Base-by-base conservation (phyloP, 2,797 vertebrate genomes). In the Xiphorhynchus erythropygius region DNA sequence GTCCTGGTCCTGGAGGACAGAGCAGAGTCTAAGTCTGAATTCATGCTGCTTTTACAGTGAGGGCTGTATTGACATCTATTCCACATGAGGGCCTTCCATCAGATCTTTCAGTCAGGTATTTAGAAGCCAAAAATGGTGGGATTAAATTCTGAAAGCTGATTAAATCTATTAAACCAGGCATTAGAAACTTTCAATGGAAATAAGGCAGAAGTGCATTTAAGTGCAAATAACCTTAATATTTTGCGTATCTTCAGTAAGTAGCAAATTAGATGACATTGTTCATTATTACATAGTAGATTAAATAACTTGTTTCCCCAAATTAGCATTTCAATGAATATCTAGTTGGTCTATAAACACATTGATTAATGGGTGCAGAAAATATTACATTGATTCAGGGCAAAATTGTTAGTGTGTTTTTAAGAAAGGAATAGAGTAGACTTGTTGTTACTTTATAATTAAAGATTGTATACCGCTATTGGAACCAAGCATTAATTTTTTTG, bases 291-390 rank as follows among this genome's bases (percentile, higher is more conserved):
- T 60, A 76, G 53, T 69, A 63, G 47, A 42, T 57, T 84, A 70
- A 95, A 68, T 83, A 65, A 93, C 70, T 93, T 90, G 57, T 94
- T 94, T 97, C 5, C 44, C 46, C 13, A 9, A 47, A 52, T 93
- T 93, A 92, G 71, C 87, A 85, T 93, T 90, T 76, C 87, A 87
- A 13, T 49, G 9, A 91, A 18, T 68, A 60, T 81, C 23, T 96
- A 85, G 76, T 93, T 92, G 67, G 52, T 94, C 74, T 87, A 21
- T 93, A 92, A 97, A 85, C 60, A 71, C 13, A 75, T 79, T 82
- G 84, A 89, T 92, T 91, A 93, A 65, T 62, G 68, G 64, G 32
- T 88, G 37, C 39, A 83, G 89, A 93, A 95, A 60, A 88, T 83
- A 81, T 18, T 67, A 33, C 27, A 11, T 11, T 35, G 32, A 76